Evolutionary conservation across 2,113 vertebrate genomes (phyloP), one percentile per base, ranked within the genome.

Genomic region (Chauna torquata): DNA sequence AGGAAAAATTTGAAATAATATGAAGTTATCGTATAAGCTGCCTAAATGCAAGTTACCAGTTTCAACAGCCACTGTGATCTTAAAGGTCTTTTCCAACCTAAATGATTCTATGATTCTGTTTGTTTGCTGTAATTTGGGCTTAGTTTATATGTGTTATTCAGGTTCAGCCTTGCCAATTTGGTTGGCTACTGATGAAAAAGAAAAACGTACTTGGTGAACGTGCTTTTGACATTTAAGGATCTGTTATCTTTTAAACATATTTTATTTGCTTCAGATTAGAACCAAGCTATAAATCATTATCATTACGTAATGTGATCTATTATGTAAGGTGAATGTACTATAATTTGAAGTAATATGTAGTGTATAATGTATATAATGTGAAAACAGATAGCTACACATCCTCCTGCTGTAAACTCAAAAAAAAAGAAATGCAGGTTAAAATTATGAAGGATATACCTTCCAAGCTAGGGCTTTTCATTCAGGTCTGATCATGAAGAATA

Each of bases 301-400:
- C 6, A 11, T 66, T 61, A 49, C 49, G 27, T 22, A 81, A 32
- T 58, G 12, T 13, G 24, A 81, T 32, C 18, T 70, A 18, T 36
- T 70, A 44, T 19, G 30, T 59, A 59, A 75, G 16, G 49, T 50
- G 25, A 75, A 11, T 0, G 0, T 34, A 15, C 9, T 57, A 1
- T 30, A 23, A 45, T 75, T 55, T 78, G 44, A 20, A n/a, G 20
- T 1, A 47, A 16, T 23, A 15, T 52, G 28, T 15, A 20, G 28
- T 40, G 69, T 20, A 15, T 32, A 36, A 22, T 23, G 36, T 30
- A 32, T 72, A 16, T 40, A 40, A 38, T 54, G 50, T 23, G 27
- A 54, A 40, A 72, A 68, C 32, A 40, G 54, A 38, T 30, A 15
- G 16, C 66, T 69, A 54, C 62, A 12, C 40, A 65, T 30, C 27